These are phyloP conservation scores for Hemicordylus capensis DNA, from an alignment of 2,113 vertebrate genomes.

Conservation along the genomic window DNA sequence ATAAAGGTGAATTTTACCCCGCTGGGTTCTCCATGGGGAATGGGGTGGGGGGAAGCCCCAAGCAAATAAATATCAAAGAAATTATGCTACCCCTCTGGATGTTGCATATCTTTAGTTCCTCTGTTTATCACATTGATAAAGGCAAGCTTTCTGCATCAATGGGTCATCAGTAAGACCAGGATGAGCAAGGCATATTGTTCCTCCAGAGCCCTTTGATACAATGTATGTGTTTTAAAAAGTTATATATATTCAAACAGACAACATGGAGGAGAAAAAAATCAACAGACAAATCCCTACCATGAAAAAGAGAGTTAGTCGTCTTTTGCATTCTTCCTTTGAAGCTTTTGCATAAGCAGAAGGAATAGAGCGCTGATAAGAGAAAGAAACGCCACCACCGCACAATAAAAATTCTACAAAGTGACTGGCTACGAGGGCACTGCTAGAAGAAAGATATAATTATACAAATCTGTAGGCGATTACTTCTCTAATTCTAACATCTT, in stretches of 20 bases:
- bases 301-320: slow-evolving; percentile 43
- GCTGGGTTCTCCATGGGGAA: background rate
- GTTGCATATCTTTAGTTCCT: slow-evolving; percentile 1
- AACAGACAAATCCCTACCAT: slow-evolving; percentile 35
- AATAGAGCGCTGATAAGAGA: slow-evolving; percentile 63
- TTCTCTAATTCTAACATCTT: slow-evolving; percentile 45
- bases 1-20: background rate
- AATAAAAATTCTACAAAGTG: slow-evolving; percentile 71
- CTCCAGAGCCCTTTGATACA: slow-evolving; percentile 30
- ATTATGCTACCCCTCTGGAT: background rate
- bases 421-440: slow-evolving; percentile 63
- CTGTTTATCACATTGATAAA: slow-evolving; percentile 17
- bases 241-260: slow-evolving; percentile 4
- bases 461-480: slow-evolving; percentile 51
- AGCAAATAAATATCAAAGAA: background rate
- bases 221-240: slow-evolving; percentile 15
- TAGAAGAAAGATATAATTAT: slow-evolving; percentile 64
- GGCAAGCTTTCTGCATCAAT: slow-evolving; percentile 8
- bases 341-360: slow-evolving; percentile 62
- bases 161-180: slow-evolving; percentile 11
- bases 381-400: slow-evolving; percentile 23
- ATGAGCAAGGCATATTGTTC: slow-evolving; percentile 9
- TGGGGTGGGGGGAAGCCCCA: background rate
- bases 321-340: slow-evolving; percentile 70
- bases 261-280: background rate